Evolutionary conservation across 2,888 invertebrate genomes (phyloP).

Genomic region (Dastarcus helophoroides): DNA sequence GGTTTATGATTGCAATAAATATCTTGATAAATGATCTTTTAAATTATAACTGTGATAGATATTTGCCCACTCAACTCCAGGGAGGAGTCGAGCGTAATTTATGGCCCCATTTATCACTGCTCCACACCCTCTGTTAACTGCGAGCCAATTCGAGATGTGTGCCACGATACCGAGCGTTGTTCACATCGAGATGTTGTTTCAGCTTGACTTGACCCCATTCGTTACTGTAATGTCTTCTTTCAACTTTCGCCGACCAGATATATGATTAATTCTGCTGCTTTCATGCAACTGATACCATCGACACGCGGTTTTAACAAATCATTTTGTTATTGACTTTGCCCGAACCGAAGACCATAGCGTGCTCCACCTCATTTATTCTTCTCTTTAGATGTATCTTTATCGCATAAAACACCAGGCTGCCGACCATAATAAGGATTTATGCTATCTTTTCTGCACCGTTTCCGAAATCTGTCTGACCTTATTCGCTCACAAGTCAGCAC

Average conservation of each 20-base stretch:
- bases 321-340: constrained; percentile 24
- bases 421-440: too few relatives aligned
- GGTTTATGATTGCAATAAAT: constrained; percentile 40
- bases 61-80: constrained; percentile 40
- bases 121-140: constrained; percentile 41
- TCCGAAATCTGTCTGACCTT: too few relatives aligned
- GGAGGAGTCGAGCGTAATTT: constrained; percentile 38
- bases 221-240: constrained; percentile 39
- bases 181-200: constrained; percentile 36
- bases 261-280: constrained; percentile 30
- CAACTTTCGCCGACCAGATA: constrained; percentile 32
- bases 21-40: constrained; percentile 40
- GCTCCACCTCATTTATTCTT: too few relatives aligned
- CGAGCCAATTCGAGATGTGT: constrained; percentile 48
- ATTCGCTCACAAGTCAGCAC: too few relatives aligned
- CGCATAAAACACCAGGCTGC: too few relatives aligned
- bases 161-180: constrained; percentile 34
- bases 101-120: constrained; percentile 40
- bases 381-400: too few relatives aligned
- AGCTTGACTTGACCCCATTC: constrained; percentile 38
- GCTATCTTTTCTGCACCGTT: too few relatives aligned
- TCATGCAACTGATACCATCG: constrained; percentile 24
- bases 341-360: too few relatives aligned
- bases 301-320: constrained; percentile 25
- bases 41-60: constrained; percentile 41